These are phyloP conservation scores for Butorides virescens DNA, from an alignment of 2,113 vertebrate species.

Conservation along the genomic window DNA sequence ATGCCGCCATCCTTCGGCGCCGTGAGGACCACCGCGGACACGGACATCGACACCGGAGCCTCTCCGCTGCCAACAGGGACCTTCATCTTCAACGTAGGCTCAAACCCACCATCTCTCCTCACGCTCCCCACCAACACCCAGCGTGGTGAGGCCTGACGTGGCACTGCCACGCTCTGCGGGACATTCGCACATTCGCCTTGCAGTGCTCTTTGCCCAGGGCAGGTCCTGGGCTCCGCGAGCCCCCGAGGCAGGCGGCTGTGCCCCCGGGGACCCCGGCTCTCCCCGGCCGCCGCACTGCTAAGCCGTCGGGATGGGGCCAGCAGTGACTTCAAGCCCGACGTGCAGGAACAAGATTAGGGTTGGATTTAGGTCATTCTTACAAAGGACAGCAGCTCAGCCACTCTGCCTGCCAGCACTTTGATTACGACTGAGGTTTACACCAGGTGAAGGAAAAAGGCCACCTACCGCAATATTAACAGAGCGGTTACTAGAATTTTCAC, in stretches of 20 bases:
- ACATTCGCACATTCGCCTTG: accelerated
- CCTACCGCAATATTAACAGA: not conserved
- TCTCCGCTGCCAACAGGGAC: not conserved
- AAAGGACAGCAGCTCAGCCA: not conserved
- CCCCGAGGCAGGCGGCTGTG: accelerated
- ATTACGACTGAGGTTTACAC: not conserved
- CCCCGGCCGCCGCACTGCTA: accelerated
- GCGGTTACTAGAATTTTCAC: not conserved
- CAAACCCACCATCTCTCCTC: not conserved
- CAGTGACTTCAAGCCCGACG: not conserved
- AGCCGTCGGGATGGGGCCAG: not conserved
- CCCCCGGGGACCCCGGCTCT: accelerated
- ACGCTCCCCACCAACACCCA: accelerated
- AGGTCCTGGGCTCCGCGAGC: not conserved
- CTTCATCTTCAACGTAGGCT: not conserved
- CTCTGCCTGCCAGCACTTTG: not conserved
- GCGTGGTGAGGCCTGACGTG: accelerated
- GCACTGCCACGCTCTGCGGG: accelerated
- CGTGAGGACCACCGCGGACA: accelerated
- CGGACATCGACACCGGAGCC: accelerated
- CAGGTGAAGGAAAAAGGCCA: not conserved
- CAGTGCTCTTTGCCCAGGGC: not conserved
- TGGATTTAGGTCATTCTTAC: constrained; percentile 36
- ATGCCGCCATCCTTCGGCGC: accelerated
- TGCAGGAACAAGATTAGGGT: not conserved